Evolutionary conservation across 1,140 invertebrate genomes (phyloP).

Genomic region (Delia radicum): DNA sequence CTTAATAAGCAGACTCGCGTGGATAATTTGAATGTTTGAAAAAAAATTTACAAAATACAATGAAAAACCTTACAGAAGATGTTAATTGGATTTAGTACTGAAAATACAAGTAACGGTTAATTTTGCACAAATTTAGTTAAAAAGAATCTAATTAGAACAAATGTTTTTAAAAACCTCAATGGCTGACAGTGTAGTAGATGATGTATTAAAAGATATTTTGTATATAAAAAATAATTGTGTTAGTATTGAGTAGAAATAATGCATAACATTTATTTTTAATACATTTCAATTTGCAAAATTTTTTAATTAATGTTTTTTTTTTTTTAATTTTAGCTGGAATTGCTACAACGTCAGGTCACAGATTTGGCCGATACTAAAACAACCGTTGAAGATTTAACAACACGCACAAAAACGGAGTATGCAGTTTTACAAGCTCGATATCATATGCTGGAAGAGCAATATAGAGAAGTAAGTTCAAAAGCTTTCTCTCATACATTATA

Average conservation of each 20-base stretch:
- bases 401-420: conserved; percentile 86
- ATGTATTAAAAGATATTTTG: conserved; percentile 48
- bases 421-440: conserved; percentile 83
- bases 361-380: conserved; percentile 81
- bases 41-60: not conserved
- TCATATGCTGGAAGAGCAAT: conserved; percentile 88
- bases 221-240: conserved; percentile 52
- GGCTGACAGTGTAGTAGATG: conserved; percentile 48
- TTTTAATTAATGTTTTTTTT: conserved; percentile 1
- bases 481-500: not conserved
- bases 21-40: not conserved
- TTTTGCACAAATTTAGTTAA: not conserved
- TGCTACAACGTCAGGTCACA: conserved; percentile 87
- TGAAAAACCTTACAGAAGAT: not conserved
- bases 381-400: conserved; percentile 81
- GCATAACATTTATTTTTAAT: not conserved
- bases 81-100: not conserved
- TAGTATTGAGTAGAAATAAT: conserved; percentile 35
- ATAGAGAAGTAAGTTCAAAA: conserved; percentile 72
- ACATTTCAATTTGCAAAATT: no score
- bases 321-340: conserved; percentile 70
- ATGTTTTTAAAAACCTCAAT: conserved; percentile 54
- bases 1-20: not conserved
- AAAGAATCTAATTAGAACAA: conserved; percentile 28
- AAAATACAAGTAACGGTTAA: not conserved